Evolutionary conservation across 1,140 invertebrate genomes (phyloP), one percentile per base, ranked within the genome.

Genomic region (Teleogryllus occipitalis): DNA sequence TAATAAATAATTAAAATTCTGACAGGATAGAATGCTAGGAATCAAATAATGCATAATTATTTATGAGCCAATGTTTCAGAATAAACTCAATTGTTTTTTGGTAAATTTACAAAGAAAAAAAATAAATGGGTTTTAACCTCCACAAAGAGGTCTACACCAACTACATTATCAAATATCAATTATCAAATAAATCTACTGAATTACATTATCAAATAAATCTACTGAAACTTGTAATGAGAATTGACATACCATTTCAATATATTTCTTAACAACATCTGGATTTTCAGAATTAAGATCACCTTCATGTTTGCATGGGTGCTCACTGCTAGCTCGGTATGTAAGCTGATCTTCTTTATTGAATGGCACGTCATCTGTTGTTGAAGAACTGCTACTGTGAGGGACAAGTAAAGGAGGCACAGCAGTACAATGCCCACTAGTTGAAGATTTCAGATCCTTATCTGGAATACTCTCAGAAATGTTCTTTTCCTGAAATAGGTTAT

Each of bases 281-380:
- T 65, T 65, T 14, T 65, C 54, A 14, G 54, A 10, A 3, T 10
- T 10, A 14, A 65, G 0, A 7, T 18, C 18, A 10, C 10, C 54
- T 65, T 65, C 54, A 10, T 65, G 2, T 65, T 65, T 10, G 0
- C 0, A 65, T 65, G 10, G 54, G 18, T 14, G 10, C 10, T 65
- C 18, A 65, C 10, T 65, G 54, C 54, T 65, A 18, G 54, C 10
- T 47, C 79, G 74, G 18, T 75, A 76, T 15, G 79, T 80, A 77
- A 77, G 48, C 39, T 54, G 79, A 21, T 74, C 79, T 65, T 80
- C 75, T 46, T 54, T 47, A 74, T 39, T 49, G 74, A 79, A 79
- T 47, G 79, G 74, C 12, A 75, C 47, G 7, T 76, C 74, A 76
- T 80, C 75, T 14, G 79, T 54, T 54, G 48, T 77, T 46, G 75